phyloP scores from a whole-genome alignment of 2,797 vertebrate genomes.

The Melanogrammus aeglefinus region DNA sequence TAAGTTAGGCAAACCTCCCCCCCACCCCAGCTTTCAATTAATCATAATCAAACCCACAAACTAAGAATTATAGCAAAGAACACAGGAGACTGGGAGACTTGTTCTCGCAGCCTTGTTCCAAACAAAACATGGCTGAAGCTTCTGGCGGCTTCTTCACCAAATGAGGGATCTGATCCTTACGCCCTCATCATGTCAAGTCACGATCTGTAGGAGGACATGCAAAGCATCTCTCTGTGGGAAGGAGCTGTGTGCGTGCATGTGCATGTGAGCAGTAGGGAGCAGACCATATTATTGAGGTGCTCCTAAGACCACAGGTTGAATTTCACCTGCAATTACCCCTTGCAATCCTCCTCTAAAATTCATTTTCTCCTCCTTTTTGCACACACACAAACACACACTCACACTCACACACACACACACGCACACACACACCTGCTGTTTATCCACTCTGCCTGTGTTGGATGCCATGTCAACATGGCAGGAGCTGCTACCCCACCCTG shows the following conservation, averaged over 20 bases:
- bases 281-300: slow-evolving; percentile 53
- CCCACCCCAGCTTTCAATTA: too few species aligned
- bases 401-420: slow-evolving; percentile 12
- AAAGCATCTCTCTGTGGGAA: background rate
- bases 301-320: slow-evolving; percentile 41
- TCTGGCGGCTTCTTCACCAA: too few species aligned
- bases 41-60: too few species aligned
- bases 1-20: too few species aligned
- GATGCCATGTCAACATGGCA: slow-evolving; percentile 44
- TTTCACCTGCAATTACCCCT: slow-evolving; percentile 60
- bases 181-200: too few species aligned
- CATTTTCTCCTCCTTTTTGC: slow-evolving; percentile 22
- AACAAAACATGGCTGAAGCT: too few species aligned
- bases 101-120: too few species aligned
- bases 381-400: too few species aligned
- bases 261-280: slow-evolving; percentile 33
- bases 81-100: too few species aligned
- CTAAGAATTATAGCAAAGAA: too few species aligned
- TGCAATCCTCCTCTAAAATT: slow-evolving; percentile 7
- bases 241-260: background rate
- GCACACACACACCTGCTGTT: slow-evolving; percentile 41
- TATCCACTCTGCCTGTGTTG: slow-evolving; percentile 55
- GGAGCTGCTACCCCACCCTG: slow-evolving; percentile 36
- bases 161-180: too few species aligned
- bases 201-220: too few species aligned